Evolutionary conservation across 53 echinoderm and acorn worm genomes (phyloP).

Genomic region (Holothuria scabra): DNA sequence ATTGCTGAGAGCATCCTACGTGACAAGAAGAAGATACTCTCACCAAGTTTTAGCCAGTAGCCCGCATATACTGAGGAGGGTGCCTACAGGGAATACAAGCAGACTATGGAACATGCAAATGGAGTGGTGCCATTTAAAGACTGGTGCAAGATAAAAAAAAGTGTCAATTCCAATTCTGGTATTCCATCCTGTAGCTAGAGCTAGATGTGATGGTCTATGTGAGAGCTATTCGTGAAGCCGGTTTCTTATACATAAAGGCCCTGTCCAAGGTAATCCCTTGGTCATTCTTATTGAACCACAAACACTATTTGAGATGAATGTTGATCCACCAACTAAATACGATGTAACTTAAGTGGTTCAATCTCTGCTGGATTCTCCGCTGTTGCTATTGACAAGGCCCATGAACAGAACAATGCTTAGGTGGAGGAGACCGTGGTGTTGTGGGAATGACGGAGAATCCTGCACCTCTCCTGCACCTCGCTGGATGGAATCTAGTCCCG

Average conservation of each 20-base stretch:
- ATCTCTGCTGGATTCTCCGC: slow-evolving; percentile 17
- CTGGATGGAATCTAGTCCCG: too few relatives aligned
- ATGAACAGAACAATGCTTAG: slow-evolving; percentile 51
- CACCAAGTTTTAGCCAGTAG: background rate
- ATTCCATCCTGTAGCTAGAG: slow-evolving; percentile 12
- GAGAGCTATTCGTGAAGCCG: too few relatives aligned
- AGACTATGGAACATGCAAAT: too few relatives aligned
- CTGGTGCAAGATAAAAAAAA: background rate
- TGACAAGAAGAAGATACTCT: background rate
- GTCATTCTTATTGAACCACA: slow-evolving; percentile 48
- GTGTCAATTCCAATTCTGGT: slow-evolving; percentile 52
- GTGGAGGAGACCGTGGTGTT: slow-evolving; percentile 51
- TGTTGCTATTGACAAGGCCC: too few relatives aligned
- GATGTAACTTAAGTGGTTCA: background rate
- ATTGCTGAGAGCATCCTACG: too few relatives aligned
- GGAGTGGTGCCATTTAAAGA: slow-evolving; percentile 30
- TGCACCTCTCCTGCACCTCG: slow-evolving; percentile 19
- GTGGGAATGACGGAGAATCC: slow-evolving; percentile 43
- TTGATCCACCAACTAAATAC: slow-evolving; percentile 40
- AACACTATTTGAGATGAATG: slow-evolving; percentile 44
- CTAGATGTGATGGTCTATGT: slow-evolving; percentile 44
- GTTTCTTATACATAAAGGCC: background rate
- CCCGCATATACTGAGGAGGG: background rate
- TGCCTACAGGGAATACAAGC: too few relatives aligned
- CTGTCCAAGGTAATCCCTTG: slow-evolving; percentile 38